These are phyloP conservation scores for Amphibalanus amphitrite DNA, from an alignment of 1,140 invertebrate genomes.

Conservation along the genomic window DNA sequence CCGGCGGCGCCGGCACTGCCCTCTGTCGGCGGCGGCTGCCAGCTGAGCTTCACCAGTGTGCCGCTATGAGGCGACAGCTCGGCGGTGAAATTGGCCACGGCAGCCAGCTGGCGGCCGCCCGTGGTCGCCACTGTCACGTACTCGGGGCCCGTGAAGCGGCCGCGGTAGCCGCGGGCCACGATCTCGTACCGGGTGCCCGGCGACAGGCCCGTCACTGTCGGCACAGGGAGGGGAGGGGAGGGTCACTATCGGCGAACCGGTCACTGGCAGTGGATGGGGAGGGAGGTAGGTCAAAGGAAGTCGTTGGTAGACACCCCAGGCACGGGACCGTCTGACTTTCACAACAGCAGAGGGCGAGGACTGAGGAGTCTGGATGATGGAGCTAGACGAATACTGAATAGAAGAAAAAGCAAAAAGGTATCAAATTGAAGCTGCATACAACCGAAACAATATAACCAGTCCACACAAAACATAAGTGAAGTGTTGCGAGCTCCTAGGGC, in stretches of 20 bases:
- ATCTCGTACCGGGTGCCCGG: slow-evolving; percentile 10
- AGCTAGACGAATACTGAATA: too few relatives aligned
- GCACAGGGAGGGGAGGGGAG: slow-evolving; percentile 10
- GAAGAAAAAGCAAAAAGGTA: too few relatives aligned
- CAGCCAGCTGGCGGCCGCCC: neutral
- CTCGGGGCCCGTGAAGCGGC: slow-evolving; percentile 1
- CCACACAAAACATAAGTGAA: too few relatives aligned
- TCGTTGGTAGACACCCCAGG: too few relatives aligned
- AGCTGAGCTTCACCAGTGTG: slow-evolving; percentile 7
- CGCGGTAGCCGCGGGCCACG: slow-evolving; percentile 4
- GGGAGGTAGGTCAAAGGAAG: too few relatives aligned
- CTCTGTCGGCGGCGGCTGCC: neutral
- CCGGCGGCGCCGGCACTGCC: too few relatives aligned
- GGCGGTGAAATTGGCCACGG: slow-evolving; percentile 6
- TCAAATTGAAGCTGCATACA: too few relatives aligned
- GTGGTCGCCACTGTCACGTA: neutral
- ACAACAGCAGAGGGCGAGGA: too few relatives aligned
- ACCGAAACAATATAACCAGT: too few relatives aligned
- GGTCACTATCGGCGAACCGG: neutral
- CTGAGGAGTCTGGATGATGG: too few relatives aligned
- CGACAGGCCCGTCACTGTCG: slow-evolving; percentile 6
- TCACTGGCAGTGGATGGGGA: neutral
- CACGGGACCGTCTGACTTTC: too few relatives aligned
- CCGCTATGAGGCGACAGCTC: neutral
- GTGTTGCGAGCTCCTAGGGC: too few relatives aligned